Evolutionary conservation across 2,797 vertebrate genomes (phyloP), one percentile per base, ranked within the genome.

Genomic region (Hippopotamyrus pictus): DNA sequence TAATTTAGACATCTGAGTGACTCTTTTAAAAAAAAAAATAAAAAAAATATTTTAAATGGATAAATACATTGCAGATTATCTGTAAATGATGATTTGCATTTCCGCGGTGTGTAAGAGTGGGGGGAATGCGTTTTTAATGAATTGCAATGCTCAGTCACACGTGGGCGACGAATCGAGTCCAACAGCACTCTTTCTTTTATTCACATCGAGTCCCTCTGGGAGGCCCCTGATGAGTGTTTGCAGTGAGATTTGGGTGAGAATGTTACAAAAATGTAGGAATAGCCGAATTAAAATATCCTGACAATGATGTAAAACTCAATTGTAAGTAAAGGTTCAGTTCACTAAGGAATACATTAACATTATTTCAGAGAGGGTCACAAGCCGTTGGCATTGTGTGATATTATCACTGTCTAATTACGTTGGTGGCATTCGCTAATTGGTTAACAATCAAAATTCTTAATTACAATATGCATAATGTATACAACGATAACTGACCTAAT

Each of bases 401-500:
- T 87, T 62, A 87, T 87, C 86, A 44, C 33, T 54, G 85, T 59
- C 86, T 62, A 87, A 87, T 87, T 87, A 87, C 33, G 41, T 44
- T 29, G 33, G 86, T 44, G 86, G 86, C 37, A 62, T 87, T 62
- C 25, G 19, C 53, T 87, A 87, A 87, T 87, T 87, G 54, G 29
- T 87, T 87, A 87, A 87, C 33, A 62, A 87, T 87, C 57, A 87
- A 87, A 87, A 62, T 87, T 65, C 41, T 87, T 62, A 41, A 87
- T 62, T 87, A 65, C 29, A 87, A 87, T 87, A 87, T 87, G 86
- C 86, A 87, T 86, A 86, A 86, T 87, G 37, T 87, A 87, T 33
- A 87, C 86, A 87, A 87, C 62, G 86, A 87, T 87, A 87, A 87
- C 17, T 62, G 53, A 44, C 37, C 86, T 62, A 87, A 87, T 87